Evolutionary conservation across 2,888 invertebrate genomes (phyloP), one percentile per base, ranked within the genome.

Genomic region (Drosophila pseudotalamancana): DNA sequence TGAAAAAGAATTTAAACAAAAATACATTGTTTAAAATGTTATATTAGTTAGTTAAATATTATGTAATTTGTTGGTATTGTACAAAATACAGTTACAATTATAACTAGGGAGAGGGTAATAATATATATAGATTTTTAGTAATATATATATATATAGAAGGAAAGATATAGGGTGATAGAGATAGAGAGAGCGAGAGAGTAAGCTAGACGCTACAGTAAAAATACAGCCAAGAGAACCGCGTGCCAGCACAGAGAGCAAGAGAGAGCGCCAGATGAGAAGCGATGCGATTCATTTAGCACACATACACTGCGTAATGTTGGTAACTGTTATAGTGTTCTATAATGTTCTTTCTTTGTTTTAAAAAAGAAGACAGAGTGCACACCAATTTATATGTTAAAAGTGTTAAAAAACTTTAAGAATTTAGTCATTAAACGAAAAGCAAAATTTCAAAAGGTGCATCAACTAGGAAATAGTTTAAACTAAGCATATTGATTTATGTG

Each of bases 401-500:
- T 31, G 9, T 37, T 9, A 1, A 14, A 11, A n/a, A 45, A 62
- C 23, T 23, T 49, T 31, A 48, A 39, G 14, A 61, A 42, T 56
- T 42, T 40, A 6, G 32, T 34, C 29, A 51, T 37, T 11, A 34
- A 50, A 54, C 18, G 14, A 25, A 51, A 68, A 68, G 67, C 50
- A 46, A 62, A 54, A 43, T 59, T 71, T 39, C n/a, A n/a, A n/a
- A n/a, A 25, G 54, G 64, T 79, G 78, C 78, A 77, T 70, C 40
- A 59, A 77, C 55, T 66, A 64, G 45, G 19, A 69, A 32, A 42
- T 55, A 68, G 35, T 55, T 23, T 40, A 31, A 57, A 37, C 70
- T 84, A 80, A 59, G 67, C 73, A 63, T 67, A 69, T 42, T 54
- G 56, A 50, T 70, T 74, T 70, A 65, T 61, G 56, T 62, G 31